Conservation (phyloP, 2,797 vertebrate genomes). For the Myotis findleyi region DNA sequence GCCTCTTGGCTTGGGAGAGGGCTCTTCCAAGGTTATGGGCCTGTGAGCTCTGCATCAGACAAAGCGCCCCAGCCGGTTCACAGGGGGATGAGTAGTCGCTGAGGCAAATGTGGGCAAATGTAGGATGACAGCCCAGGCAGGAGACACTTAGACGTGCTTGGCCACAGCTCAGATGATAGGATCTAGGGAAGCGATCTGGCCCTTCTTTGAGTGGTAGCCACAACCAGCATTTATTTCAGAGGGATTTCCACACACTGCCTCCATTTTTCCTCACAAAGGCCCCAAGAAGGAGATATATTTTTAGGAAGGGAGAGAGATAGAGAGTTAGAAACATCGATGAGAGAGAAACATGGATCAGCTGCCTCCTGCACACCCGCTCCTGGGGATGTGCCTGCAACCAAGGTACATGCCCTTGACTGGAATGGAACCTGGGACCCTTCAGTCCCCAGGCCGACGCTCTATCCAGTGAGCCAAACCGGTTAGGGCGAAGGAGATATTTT, state of each 20-base stretch:
- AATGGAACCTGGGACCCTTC: too few relatives aligned
- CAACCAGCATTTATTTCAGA: not conserved
- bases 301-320: too few relatives aligned
- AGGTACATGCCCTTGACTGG: too few relatives aligned
- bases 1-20: not conserved
- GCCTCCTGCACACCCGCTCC: too few relatives aligned
- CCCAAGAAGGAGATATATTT: not conserved
- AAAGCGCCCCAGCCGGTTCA: not conserved
- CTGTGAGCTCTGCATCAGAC: not conserved
- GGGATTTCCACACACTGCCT: not conserved
- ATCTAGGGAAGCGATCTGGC: not conserved
- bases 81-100: not conserved
- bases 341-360: too few relatives aligned
- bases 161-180: not conserved
- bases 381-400: too few relatives aligned
- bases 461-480: too few relatives aligned
- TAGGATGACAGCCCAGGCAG: not conserved
- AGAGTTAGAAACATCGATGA: too few relatives aligned
- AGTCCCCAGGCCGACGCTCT: too few relatives aligned
- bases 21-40: not conserved
- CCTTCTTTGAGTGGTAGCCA: not conserved
- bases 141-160: not conserved
- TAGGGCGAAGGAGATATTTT: not conserved
- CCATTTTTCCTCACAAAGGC: not conserved
- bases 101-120: not conserved